Percentiles rank a stretch among this genome's conserved stretches.
Evolutionary conservation across 92 coral and sea anemone genomes (phyloP).

Genomic region (Desmophyllum pertusum): DNA sequence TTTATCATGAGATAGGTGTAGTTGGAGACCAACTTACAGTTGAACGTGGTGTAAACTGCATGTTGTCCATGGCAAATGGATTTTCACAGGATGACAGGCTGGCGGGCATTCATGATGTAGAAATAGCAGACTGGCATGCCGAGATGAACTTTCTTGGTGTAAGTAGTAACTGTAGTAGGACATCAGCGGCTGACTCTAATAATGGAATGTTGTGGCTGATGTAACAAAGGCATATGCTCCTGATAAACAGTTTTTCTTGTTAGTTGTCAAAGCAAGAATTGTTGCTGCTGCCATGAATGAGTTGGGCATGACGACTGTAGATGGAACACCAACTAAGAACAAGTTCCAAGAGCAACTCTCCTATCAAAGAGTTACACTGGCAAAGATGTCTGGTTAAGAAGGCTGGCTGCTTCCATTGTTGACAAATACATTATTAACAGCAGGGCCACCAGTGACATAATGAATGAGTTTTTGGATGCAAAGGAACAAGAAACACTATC

Average conservation of each 20-base stretch:
- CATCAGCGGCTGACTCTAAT: no score
- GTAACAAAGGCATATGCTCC: conserved; percentile 26
- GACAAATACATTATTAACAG: conserved; percentile 35
- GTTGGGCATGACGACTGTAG: conserved; percentile 22
- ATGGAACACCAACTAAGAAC: no score
- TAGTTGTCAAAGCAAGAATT: conserved; percentile 36
- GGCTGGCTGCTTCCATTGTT: conserved; percentile 31
- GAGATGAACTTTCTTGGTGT: conserved; percentile 17
- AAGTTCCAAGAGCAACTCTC: no score
- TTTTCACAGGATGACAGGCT: conserved; percentile 26
- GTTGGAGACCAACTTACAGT: no score
- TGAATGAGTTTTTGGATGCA: conserved; percentile 21
- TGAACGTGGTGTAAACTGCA: no score
- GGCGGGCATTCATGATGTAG: conserved; percentile 20
- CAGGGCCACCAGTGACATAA: no score
- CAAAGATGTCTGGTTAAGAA: no score
- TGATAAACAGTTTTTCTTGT: conserved; percentile 24
- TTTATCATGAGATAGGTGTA: no score
- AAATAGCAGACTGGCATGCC: conserved; percentile 53
- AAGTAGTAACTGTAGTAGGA: no score
- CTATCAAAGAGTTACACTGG: no score
- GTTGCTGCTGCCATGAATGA: conserved; percentile 45
- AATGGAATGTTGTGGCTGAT: conserved; percentile 43
- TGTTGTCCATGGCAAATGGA: no score
- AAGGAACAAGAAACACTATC: background rate